Base-by-base conservation (phyloP, 2,888 invertebrate species). In the Philopedon plagiatum region DNA sequence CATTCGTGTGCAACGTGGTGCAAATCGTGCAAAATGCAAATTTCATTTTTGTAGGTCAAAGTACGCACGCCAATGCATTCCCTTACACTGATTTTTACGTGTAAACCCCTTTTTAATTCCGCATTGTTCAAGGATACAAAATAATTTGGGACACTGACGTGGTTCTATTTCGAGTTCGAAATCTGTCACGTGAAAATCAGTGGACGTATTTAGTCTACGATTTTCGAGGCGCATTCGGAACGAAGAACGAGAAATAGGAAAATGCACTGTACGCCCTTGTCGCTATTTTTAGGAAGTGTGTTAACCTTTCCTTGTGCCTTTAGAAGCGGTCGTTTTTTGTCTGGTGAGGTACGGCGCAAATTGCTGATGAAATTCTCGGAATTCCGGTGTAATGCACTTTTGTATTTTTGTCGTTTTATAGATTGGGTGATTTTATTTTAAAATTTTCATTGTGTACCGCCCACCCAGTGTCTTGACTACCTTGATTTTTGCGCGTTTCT, bases 221-320 rank as follows among this genome's bases (percentile, higher is more conserved):
- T 32, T 29, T 26, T 29, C 9, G 13, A 26, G n/a, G 44, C 49
- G 32, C 64, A 56, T 21, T 34, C 37, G 26, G 34, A 34, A 39
- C 46, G 41, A 54, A 7, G 34, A 34, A 39, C 46, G 41, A 54
- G 56, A 54, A 64, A 39, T 49, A 23, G 26, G 37, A 46, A 32
- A 58, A 67, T 19, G 15, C 51, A 65, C 60, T 62, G 44, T 62
- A 65, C 71, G 75, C 75, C 75, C 77, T 78, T 76, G 75, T 37
- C 62, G 65, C 71, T 78, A 78, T 77, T 76, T 77, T 75, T 78
- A 78, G 74, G 63, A 51, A 69, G 58, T 67, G 76, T 76, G 71
- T 73, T 77, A 54, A 73, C 75, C 75, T 75, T 60, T 71, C 49
- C 67, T 64, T 73, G 71, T 76, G 63, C 72, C 76, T 58, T 67